Base-by-base conservation (phyloP, 1,140 invertebrate genomes). In the Lucilia cuprina region DNA sequence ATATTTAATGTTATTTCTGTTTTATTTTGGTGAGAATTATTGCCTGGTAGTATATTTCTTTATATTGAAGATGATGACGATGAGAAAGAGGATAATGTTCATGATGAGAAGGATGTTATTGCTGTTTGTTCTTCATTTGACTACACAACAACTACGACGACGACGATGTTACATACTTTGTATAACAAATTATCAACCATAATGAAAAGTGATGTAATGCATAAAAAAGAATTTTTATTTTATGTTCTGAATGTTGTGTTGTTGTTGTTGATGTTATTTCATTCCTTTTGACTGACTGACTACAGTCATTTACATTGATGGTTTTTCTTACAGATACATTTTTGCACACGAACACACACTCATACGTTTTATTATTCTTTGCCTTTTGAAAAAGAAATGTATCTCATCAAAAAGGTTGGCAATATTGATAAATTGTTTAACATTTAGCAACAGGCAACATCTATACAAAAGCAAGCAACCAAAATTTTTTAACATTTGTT, bases 161-260 rank as follows among this genome's bases (percentile, higher is more conserved):
- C 25, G 25, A 30, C 25, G 25, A 60, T 5, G 55, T 17, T n/a
- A 60, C 55, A 25, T 25, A 70, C 65, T 70, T 70, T 70, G 65
- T 70, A 70, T 70, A 21, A 49, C 77, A 80, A 80, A 80, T 80
- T 47, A 80, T 80, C 41, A 49, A 17, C 41, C 41, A 80, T 80
- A 80, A 80, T 80, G 77, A 80, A 80, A 80, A 80, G 77, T 80
- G 77, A 80, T 80, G 77, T 80, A 80, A 80, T 80, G 77, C 77
- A 80, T 80, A 25, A 80, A 80, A 49, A 80, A 80, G 77, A 80
- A 80, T 80, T 80, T 80, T 49, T 49, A 80, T 49, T 21, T 80
- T 80, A 34, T 49, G 13, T 77, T 77, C n/a, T 41, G 41, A 41
- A 41, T 78, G 17, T 78, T n/a, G n/a, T n/a, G n/a, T n/a, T n/a